phyloP scores from a whole-genome alignment of 2,888 invertebrate species.

The Kryphioiulus occultus region DNA sequence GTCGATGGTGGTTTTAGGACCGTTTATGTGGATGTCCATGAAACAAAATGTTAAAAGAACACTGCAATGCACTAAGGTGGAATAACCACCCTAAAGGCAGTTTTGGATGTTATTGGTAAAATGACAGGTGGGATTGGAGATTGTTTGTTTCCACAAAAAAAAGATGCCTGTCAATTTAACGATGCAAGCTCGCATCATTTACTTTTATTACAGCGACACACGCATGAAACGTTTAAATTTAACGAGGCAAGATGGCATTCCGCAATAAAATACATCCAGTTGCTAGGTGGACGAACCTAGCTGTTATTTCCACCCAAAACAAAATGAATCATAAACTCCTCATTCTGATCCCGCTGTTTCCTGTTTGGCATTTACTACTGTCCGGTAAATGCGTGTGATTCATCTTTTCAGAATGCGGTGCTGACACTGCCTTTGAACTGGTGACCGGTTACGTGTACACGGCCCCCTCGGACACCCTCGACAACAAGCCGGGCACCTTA shows the following conservation, averaged over 20 bases:
- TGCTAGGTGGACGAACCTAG: constrained; percentile 4
- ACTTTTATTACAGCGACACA: not conserved
- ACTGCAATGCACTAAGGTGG: too few relatives aligned
- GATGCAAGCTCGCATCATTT: not conserved
- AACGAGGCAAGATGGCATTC: not conserved
- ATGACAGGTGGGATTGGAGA: not conserved
- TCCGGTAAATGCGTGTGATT: not conserved
- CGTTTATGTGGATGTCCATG: too few relatives aligned
- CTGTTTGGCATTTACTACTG: not conserved
- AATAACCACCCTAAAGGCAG: too few relatives aligned
- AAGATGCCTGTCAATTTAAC: too few relatives aligned
- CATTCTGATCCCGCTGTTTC: not conserved
- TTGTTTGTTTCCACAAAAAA: too few relatives aligned
- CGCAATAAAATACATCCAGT: not conserved
- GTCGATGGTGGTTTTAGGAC: too few relatives aligned
- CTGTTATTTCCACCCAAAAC: not conserved
- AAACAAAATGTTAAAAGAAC: too few relatives aligned
- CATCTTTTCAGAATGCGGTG: constrained; percentile 55
- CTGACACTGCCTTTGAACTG: constrained; percentile 60
- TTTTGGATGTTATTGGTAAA: too few relatives aligned
- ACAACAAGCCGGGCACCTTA: constrained; percentile 61
- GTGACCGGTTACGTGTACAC: constrained; percentile 62
- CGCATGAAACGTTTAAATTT: not conserved
- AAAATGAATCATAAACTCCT: not conserved
- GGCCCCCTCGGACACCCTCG: constrained; percentile 64